Evolutionary conservation across 2,797 vertebrate species (phyloP).

Genomic region (Podarcis lilfordi): DNA sequence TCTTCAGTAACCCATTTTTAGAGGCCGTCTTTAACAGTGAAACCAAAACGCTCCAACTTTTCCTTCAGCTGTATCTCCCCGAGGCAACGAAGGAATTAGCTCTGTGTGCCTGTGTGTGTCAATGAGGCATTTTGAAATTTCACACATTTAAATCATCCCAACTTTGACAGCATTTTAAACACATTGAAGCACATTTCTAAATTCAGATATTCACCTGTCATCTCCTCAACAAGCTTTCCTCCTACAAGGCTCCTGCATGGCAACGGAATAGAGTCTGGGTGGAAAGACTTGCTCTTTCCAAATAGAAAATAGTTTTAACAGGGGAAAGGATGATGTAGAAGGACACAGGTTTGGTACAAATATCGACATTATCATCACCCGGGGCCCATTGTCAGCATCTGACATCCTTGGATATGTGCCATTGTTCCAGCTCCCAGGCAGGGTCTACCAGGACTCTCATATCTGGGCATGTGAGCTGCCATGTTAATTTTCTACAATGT

Average conservation of each 20-base stretch:
- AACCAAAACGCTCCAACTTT: conserved; percentile 71
- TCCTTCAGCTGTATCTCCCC: conserved; percentile 70
- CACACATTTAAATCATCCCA: conserved; percentile 72
- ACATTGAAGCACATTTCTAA: conserved; percentile 71
- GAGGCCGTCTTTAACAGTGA: conserved; percentile 63
- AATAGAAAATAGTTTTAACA: conserved; percentile 57
- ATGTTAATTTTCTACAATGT: background rate
- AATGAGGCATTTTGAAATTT: conserved; percentile 77
- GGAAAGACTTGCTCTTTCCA: conserved; percentile 54
- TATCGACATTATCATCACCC: background rate
- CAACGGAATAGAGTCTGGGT: conserved; percentile 62
- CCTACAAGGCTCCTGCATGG: conserved; percentile 62
- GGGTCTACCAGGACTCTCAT: background rate
- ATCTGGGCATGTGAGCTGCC: too few relatives aligned
- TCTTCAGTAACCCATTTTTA: conserved; percentile 72
- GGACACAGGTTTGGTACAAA: too few relatives aligned
- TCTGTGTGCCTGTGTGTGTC: conserved; percentile 73
- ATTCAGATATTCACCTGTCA: conserved; percentile 70
- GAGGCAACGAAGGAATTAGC: conserved; percentile 74
- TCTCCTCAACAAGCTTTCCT: conserved; percentile 66
- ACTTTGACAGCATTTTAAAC: conserved; percentile 77
- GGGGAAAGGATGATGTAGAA: background rate
- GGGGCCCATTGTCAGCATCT: background rate
- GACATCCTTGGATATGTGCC: too few relatives aligned
- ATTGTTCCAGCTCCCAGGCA: background rate